Conservation (phyloP, 2,113 vertebrate species). For the Ptilonorhynchus violaceus region DNA sequence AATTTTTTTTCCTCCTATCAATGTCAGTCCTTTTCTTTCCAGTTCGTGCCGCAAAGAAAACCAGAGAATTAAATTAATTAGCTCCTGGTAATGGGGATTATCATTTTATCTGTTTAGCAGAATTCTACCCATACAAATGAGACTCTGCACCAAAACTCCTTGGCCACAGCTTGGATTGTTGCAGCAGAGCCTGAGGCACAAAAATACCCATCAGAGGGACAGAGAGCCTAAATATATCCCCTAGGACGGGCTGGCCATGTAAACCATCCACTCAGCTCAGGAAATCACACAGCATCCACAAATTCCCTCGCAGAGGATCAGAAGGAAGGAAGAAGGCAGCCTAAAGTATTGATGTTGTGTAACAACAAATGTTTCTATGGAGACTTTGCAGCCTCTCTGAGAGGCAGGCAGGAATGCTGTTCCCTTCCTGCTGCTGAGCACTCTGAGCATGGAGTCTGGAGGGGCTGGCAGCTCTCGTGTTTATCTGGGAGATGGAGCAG, state of each 20-base stretch:
- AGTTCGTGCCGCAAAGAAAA: constrained; percentile 2
- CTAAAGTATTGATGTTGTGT: not conserved
- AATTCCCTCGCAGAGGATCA: not conserved
- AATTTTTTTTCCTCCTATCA: not conserved
- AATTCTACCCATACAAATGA: not conserved
- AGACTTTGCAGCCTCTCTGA: not conserved
- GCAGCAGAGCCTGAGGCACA: constrained; percentile 5
- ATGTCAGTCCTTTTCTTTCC: constrained; percentile 16
- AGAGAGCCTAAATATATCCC: not conserved
- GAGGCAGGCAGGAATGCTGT: not conserved
- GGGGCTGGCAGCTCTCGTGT: fast-evolving
- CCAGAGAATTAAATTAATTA: constrained; percentile 25
- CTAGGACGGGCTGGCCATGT: not conserved
- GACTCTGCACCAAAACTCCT: not conserved
- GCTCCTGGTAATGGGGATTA: not conserved
- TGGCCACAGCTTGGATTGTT: not conserved
- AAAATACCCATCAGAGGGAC: not conserved
- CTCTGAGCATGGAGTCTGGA: not conserved
- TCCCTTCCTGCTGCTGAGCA: not conserved
- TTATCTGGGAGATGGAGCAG: not conserved
- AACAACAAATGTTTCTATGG: constrained; percentile 33
- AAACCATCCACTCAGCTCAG: not conserved
- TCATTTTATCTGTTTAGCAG: not conserved
- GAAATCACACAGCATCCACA: not conserved
- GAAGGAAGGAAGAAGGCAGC: not conserved